Percentiles rank a stretch among this genome's conserved stretches.
Evolutionary conservation across 2,797 vertebrate species (phyloP).

Genomic region (Danio choprae): DNA sequence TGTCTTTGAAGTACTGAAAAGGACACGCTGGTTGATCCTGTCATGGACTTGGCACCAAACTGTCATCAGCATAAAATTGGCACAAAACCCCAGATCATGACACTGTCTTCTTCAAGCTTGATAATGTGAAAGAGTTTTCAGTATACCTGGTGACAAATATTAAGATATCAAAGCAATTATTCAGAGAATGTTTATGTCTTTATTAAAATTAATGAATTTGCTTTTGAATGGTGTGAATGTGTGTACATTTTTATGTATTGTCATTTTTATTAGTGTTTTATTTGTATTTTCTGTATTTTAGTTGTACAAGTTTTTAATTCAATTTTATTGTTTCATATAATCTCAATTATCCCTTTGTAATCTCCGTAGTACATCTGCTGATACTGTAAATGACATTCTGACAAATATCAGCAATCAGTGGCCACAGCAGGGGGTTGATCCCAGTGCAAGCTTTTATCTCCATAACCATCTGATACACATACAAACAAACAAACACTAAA

Average conservation of each 20-base stretch:
- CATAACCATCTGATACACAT: background rate
- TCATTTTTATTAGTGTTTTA: no score
- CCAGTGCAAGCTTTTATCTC: background rate
- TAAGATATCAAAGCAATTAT: background rate
- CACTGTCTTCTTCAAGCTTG: background rate
- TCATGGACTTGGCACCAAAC: slow-evolving; percentile 20
- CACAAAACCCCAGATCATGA: background rate
- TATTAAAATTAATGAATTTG: no score
- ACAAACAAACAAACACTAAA: slow-evolving; percentile 30
- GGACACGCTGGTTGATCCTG: slow-evolving; percentile 27
- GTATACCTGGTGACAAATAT: background rate
- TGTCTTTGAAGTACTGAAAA: slow-evolving; percentile 18
- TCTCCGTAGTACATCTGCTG: background rate
- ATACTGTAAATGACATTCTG: background rate
- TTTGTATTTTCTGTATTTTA: no score
- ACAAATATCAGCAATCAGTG: slow-evolving; percentile 18
- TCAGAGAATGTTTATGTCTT: background rate
- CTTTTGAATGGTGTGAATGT: no score
- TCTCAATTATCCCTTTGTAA: background rate
- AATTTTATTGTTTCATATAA: background rate
- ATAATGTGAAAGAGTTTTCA: slow-evolving; percentile 7
- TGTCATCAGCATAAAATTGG: slow-evolving; percentile 7
- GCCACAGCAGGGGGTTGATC: background rate
- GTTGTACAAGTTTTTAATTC: no score
- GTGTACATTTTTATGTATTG: no score